Evolutionary conservation across 2,797 vertebrate species (phyloP), one percentile per base, ranked within the genome.

Genomic region (Alca torda): DNA sequence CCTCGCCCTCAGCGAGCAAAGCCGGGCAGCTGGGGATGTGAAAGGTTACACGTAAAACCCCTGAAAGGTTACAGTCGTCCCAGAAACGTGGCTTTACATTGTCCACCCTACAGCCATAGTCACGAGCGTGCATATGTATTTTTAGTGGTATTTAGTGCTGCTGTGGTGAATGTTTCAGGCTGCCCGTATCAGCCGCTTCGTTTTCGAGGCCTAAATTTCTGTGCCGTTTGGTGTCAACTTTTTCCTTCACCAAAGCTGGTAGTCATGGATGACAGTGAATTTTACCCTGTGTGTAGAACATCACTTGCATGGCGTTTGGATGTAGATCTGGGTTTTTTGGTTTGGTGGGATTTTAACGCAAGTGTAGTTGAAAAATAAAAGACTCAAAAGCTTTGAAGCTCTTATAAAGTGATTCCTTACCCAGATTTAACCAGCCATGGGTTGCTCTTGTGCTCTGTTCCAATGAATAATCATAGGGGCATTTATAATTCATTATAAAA

Each of bases 61-160:
- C 7, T 1, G 33, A 2, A 2, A 13, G 39, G 24, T 26, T 37
- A 1, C 13, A 4, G 11, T 12, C 15, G 37, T 25, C 35, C 35
- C 2, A 2, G 43, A 41, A 51, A 20, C 10, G 13, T 2, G 28
- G 57, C 61, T 45, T 18, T 43, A 4, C 5, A 1, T 0, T 9
- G 33, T 1, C 13, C 17, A 1, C 7, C 1, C 56, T 25, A 0
- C 41, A 33, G 57, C 33, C 43, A 0, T 3, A 48, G 2, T 12
- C 45, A 4, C 37, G 4, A 0, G 19, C 0, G 20, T 4, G 31
- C 16, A 0, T 39, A 0, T 16, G 39, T 13, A 1, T 26, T n/a
- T 11, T 10, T 14, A 39, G 13, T 3, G 6, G 46, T 64, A 1
- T 2, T 5, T 3, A 5, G 37, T 2, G 91, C 37, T 21, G 54